Conservation (phyloP, 1,140 invertebrate genomes). For the Dryas iulia region DNA sequence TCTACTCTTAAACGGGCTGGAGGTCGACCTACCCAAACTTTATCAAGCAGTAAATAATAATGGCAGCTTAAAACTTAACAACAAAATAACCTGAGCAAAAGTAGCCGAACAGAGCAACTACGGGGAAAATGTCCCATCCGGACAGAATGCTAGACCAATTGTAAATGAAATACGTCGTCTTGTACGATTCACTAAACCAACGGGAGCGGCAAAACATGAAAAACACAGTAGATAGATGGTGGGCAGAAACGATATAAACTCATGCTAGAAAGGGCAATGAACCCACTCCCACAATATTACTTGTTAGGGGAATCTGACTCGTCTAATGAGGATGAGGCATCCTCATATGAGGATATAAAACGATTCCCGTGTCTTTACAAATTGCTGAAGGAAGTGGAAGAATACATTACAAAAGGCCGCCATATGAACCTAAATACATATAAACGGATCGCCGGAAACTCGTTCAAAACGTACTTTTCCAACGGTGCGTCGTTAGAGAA, state of each 20-base stretch:
- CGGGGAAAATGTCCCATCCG: constrained; percentile 89
- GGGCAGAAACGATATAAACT: constrained; percentile 82
- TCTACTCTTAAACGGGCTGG: constrained; percentile 90
- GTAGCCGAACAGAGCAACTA: constrained; percentile 94
- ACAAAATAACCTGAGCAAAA: constrained; percentile 94
- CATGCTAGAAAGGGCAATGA: constrained; percentile 80
- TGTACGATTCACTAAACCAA: constrained; percentile 92
- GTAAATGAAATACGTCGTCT: constrained; percentile 96
- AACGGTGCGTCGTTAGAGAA: too few species aligned
- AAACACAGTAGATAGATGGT: constrained; percentile 88
- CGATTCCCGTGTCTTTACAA: constrained; percentile 61
- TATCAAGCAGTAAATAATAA: constrained; percentile 91
- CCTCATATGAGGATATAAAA: constrained; percentile 50
- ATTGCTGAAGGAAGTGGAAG: constrained; percentile 83
- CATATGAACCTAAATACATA: constrained; percentile 91
- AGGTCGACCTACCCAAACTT: constrained; percentile 92
- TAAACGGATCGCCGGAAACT: too few species aligned
- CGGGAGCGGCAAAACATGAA: constrained; percentile 87
- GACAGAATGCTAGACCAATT: constrained; percentile 93
- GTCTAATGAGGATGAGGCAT: constrained; percentile 48
- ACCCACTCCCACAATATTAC: constrained; percentile 64
- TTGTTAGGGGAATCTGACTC: constrained; percentile 47
- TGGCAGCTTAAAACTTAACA: constrained; percentile 94
- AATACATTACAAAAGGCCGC: constrained; percentile 90
- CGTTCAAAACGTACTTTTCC: too few species aligned